These are phyloP conservation scores for Papilio demoleus DNA, from an alignment of 2,888 invertebrate genomes.

Conservation along the genomic window DNA sequence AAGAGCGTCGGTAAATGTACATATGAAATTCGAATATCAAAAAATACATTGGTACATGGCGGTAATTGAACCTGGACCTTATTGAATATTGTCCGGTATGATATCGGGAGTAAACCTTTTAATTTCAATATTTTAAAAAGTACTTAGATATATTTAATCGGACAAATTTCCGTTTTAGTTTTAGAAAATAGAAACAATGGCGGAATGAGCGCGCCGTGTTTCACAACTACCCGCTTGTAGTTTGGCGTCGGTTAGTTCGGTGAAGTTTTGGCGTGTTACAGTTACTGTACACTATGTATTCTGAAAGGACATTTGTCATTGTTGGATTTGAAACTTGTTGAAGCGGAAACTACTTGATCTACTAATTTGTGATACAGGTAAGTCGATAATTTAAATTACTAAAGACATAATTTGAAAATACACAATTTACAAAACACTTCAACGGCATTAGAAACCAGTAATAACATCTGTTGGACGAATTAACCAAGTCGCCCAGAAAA, in stretches of 20 bases:
- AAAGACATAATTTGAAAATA: background rate
- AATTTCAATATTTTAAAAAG: no score
- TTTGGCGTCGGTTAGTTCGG: constrained; percentile 16
- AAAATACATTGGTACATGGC: no score
- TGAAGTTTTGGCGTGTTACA: constrained; percentile 15
- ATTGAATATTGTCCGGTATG: no score
- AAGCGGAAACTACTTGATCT: constrained; percentile 6
- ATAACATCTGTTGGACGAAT: no score
- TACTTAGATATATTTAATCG: background rate
- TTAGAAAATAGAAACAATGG: constrained; percentile 19
- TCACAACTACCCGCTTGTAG: constrained; percentile 17
- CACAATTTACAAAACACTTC: no score
- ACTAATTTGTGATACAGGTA: constrained; percentile 5
- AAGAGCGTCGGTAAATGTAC: no score
- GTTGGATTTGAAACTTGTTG: constrained; percentile 21
- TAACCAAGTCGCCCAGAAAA: no score
- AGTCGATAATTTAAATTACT: background rate
- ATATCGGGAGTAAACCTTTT: no score
- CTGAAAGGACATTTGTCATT: constrained; percentile 22
- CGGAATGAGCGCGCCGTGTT: background rate
- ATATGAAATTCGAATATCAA: no score
- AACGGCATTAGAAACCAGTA: no score
- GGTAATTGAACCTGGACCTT: no score
- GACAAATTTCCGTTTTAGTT: background rate
- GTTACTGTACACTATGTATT: constrained; percentile 9